phyloP scores from a whole-genome alignment of 2,888 invertebrate genomes.

The Nebria salina region DNA sequence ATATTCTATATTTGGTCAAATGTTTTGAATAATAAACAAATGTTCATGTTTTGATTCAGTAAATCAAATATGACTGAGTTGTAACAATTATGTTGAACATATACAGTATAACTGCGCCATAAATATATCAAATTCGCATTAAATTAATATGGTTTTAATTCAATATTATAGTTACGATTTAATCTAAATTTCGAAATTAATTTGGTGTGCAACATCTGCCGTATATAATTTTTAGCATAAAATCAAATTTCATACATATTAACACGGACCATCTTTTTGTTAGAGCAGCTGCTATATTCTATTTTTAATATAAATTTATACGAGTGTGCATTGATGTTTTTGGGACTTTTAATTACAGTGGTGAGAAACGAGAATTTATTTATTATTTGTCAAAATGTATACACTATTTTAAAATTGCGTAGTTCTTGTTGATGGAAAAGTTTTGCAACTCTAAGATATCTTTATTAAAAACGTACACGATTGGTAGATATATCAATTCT shows the following conservation, averaged over 20 bases:
- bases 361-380: no score
- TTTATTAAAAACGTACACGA: background rate
- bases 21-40: background rate
- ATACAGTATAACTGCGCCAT: background rate
- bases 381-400: no score
- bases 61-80: background rate
- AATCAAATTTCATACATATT: background rate
- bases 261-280: background rate
- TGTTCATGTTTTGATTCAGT: background rate
- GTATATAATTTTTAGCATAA: background rate
- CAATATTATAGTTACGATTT: background rate
- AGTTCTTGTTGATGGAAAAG: no score
- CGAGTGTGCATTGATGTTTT: no score
- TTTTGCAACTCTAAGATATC: background rate
- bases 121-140: background rate
- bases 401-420: no score
- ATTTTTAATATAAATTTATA: background rate
- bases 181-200: background rate
- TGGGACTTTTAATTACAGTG: no score
- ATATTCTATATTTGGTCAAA: background rate
- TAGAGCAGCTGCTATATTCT: background rate
- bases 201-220: background rate
- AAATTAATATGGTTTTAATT: background rate
- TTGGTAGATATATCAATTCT: background rate
- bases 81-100: background rate